These are phyloP conservation scores for Xiphydria camelus DNA, from an alignment of 2,888 invertebrate species.

Conservation along the genomic window DNA sequence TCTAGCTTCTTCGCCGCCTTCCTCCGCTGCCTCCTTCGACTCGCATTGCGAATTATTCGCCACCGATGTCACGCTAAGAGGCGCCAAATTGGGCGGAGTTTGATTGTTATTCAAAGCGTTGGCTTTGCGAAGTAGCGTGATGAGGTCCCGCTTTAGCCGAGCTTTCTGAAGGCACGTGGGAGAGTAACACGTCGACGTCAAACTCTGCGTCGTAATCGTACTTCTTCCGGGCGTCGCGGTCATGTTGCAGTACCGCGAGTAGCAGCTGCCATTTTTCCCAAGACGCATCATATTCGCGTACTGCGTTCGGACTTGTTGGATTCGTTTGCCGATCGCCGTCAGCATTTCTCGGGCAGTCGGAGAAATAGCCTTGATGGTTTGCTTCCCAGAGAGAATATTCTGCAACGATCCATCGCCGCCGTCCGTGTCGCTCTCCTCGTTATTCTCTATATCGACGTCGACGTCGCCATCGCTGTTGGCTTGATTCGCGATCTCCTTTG, in stretches of 20 bases:
- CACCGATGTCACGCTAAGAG: slow-evolving; percentile 6
- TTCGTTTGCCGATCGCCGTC: slow-evolving; percentile 67
- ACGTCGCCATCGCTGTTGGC: slow-evolving; percentile 62
- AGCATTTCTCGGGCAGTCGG: slow-evolving; percentile 60
- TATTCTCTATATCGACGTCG: slow-evolving; percentile 65
- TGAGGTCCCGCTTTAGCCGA: slow-evolving; percentile 70
- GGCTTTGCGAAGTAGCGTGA: slow-evolving; percentile 66
- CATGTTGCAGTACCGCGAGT: slow-evolving; percentile 70
- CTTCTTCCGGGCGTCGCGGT: slow-evolving; percentile 61
- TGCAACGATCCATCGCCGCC: slow-evolving; percentile 34
- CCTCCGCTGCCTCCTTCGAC: slow-evolving; percentile 13
- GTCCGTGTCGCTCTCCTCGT: slow-evolving; percentile 57
- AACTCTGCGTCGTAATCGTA: slow-evolving; percentile 59
- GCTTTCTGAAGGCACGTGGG: slow-evolving; percentile 78
- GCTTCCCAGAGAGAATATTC: slow-evolving; percentile 40
- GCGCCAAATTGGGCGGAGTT: slow-evolving; percentile 15
- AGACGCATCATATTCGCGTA: slow-evolving; percentile 72
- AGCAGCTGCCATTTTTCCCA: slow-evolving; percentile 75
- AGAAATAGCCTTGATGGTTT: slow-evolving; percentile 46
- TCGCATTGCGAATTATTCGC: not conserved
- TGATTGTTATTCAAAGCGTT: slow-evolving; percentile 59
- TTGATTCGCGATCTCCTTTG: slow-evolving; percentile 37
- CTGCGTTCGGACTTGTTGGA: slow-evolving; percentile 70
- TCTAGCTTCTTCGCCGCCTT: slow-evolving; percentile 46
- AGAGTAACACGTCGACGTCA: slow-evolving; percentile 73